phyloP scores from a whole-genome alignment of 2,888 invertebrate species.

The Hydraecia micacea region DNA sequence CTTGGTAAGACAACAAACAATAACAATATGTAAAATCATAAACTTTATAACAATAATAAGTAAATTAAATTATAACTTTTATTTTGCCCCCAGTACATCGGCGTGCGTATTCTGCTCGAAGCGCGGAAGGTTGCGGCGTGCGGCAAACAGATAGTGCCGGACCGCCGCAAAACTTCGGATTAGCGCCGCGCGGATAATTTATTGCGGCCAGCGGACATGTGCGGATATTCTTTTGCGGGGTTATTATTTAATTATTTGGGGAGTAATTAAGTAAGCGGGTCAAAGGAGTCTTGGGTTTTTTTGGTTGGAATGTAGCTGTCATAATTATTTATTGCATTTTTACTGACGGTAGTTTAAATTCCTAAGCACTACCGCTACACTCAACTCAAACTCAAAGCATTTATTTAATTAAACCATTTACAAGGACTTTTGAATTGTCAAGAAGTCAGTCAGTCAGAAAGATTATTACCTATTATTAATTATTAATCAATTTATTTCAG shows the following conservation, averaged over 20 bases:
- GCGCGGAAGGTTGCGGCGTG: slow-evolving; percentile 88
- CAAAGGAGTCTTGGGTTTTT: background rate
- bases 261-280: slow-evolving; percentile 19
- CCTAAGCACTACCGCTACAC: too few relatives aligned
- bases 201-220: slow-evolving; percentile 72
- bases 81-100: slow-evolving; percentile 73
- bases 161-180: slow-evolving; percentile 82
- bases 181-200: slow-evolving; percentile 79
- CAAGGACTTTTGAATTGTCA: too few relatives aligned
- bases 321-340: background rate
- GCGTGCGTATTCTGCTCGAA: slow-evolving; percentile 83
- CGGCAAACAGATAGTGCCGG: slow-evolving; percentile 86
- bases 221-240: slow-evolving; percentile 52
- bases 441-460: too few relatives aligned
- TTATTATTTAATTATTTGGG: slow-evolving; percentile 60
- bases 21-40: too few relatives aligned
- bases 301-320: background rate
- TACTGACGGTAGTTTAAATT: background rate
- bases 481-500: too few relatives aligned
- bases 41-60: background rate
- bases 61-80: background rate
- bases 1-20: background rate
- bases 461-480: too few relatives aligned
- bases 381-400: too few relatives aligned
- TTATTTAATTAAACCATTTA: too few relatives aligned